These are phyloP conservation scores for Leptinotarsa peninsularis DNA, from an alignment of 2,888 invertebrate species.

Conservation along the genomic window DNA sequence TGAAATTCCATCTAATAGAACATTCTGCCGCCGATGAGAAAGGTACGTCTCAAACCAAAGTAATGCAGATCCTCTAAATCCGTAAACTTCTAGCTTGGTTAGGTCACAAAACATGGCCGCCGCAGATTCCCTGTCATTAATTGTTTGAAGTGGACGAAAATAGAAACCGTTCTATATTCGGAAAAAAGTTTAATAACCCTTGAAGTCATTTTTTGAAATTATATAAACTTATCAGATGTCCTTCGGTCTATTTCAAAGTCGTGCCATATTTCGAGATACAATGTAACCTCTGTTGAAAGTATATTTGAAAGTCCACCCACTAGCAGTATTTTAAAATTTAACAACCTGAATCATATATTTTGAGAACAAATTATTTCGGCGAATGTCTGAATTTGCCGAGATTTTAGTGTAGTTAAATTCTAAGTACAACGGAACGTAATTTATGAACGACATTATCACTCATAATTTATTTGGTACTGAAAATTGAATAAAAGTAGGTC, in stretches of 20 bases:
- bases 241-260: not conserved
- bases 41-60: too few species aligned
- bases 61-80: too few species aligned
- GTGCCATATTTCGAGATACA: not conserved
- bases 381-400: not conserved
- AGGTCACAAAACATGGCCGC: too few species aligned
- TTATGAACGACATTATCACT: not conserved
- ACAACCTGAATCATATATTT: not conserved
- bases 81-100: too few species aligned
- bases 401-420: not conserved
- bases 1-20: too few species aligned
- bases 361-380: not conserved
- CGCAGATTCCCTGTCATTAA: too few species aligned
- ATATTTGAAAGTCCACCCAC: conserved; percentile 5
- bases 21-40: too few species aligned
- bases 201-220: not conserved
- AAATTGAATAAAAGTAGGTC: not conserved
- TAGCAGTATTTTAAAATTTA: not conserved
- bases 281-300: not conserved
- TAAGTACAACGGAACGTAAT: not conserved
- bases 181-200: too few species aligned
- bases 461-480: not conserved
- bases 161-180: too few species aligned
- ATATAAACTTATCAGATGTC: not conserved
- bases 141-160: too few species aligned